These are phyloP conservation scores for Carposina sasakii DNA, from an alignment of 1,140 invertebrate species.

Conservation along the genomic window DNA sequence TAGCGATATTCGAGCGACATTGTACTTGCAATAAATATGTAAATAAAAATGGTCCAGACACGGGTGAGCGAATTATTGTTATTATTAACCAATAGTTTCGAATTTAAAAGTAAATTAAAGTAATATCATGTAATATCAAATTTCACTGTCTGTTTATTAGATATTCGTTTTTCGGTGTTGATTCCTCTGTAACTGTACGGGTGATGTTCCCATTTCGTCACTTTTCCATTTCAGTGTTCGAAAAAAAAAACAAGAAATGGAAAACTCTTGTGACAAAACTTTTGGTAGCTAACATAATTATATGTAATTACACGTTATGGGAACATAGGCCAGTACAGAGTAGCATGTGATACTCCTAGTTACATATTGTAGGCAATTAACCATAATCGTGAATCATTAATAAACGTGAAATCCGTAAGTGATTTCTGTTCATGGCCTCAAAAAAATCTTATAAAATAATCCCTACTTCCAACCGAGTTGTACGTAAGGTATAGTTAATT, in stretches of 20 bases:
- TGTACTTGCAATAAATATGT: slow-evolving; percentile 70
- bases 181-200: slow-evolving; percentile 59
- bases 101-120: slow-evolving; percentile 56
- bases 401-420: neutral
- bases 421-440: neutral
- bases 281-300: too few relatives aligned
- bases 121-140: slow-evolving; percentile 68
- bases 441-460: slow-evolving; percentile 34
- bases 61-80: slow-evolving; percentile 43
- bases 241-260: too few relatives aligned
- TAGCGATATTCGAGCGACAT: too few relatives aligned
- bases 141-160: slow-evolving; percentile 70
- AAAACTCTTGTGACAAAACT: too few relatives aligned
- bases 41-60: slow-evolving; percentile 62
- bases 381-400: slow-evolving; percentile 2
- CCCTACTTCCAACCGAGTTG: slow-evolving; percentile 49
- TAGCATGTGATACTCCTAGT: slow-evolving; percentile 66
- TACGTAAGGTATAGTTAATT: slow-evolving; percentile 60
- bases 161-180: slow-evolving; percentile 66
- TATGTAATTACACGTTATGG: slow-evolving; percentile 30
- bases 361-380: slow-evolving; percentile 52
- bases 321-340: slow-evolving; percentile 50
- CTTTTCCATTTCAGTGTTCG: slow-evolving; percentile 1
- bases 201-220: slow-evolving; percentile 51
- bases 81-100: slow-evolving; percentile 56